phyloP scores from a whole-genome alignment of 2,888 invertebrate genomes.

The Pristionchus fissidentatus region DNA sequence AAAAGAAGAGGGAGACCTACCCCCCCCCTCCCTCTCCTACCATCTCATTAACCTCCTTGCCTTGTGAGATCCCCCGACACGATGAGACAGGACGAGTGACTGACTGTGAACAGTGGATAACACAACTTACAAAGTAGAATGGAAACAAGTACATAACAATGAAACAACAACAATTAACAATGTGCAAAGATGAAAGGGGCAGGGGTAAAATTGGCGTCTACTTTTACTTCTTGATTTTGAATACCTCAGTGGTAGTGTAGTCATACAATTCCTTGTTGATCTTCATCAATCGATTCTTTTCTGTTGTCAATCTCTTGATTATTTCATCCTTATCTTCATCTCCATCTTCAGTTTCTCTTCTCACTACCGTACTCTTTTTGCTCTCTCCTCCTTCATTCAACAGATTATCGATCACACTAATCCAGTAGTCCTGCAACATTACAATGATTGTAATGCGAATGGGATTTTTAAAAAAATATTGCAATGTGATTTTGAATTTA shows the following conservation, averaged over 20 bases:
- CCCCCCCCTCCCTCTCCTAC: not conserved
- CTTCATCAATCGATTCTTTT: constrained; percentile 54
- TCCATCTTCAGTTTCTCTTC: constrained; percentile 4
- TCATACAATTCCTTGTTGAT: constrained; percentile 61
- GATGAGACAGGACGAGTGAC: too few relatives aligned
- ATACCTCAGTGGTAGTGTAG: constrained; percentile 58
- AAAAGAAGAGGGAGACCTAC: not conserved
- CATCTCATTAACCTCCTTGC: too few relatives aligned
- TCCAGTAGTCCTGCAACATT: constrained; percentile 3
- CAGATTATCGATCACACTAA: constrained; percentile 11
- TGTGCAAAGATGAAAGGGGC: not conserved
- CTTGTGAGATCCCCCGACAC: not conserved
- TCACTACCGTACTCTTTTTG: constrained; percentile 5
- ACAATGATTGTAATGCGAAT: too few relatives aligned
- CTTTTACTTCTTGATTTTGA: not conserved
- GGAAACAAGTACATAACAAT: not conserved
- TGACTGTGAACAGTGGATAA: constrained; percentile 9
- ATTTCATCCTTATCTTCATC: constrained; percentile 32
- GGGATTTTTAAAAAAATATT: too few relatives aligned
- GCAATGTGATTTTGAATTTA: not conserved
- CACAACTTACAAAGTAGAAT: not conserved
- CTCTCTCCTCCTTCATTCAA: not conserved
- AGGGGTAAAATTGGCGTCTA: not conserved
- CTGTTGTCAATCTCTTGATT: constrained; percentile 52
- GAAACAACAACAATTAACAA: constrained; percentile 5